Base-by-base conservation (phyloP, 2,113 vertebrate genomes). In the Psettodes erumei region DNA sequence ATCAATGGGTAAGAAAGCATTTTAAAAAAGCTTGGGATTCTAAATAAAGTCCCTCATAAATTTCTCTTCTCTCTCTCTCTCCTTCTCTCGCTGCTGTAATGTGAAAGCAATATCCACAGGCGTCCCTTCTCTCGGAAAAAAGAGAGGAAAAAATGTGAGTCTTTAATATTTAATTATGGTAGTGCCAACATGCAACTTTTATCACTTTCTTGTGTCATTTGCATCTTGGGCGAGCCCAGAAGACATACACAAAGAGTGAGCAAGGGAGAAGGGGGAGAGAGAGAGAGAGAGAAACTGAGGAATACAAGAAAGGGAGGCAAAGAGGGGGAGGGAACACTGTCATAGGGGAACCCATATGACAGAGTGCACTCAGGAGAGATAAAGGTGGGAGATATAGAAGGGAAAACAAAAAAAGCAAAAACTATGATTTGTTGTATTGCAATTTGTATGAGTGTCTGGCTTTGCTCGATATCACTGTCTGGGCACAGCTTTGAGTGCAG, bases 101-200 rank as follows among this genome's bases (percentile, higher is more conserved):
- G 87, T 79, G 89, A 91, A 90, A 92, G 91, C 83, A 94, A 92
- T 93, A 93, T 91, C 91, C 90, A 93, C 88, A 91, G 90, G 91
- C 92, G 91, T 87, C 82, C 71, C 78, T 83, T 84, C 84, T 63
- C 55, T 55, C 55, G 28, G 59, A 79, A 73, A 87, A 77, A 71
- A 79, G 51, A 67, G 62, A 40, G 12, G 38, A 37, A 48, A 82
- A 90, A 84, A 84, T 70, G 78, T 70, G 58, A 71, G 82, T 84
- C 83, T 91, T 93, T 94, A 94, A 93, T 94, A 93, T 93, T 94
- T 94, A 93, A 95, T 94, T 92, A 91, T 61, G 89, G 81, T 86
- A 85, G 90, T 91, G 91, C 90, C 92, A 93, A 92, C 92, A 91
- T 93, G 86, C 90, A 93, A 92, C 88, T 94, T 93, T 94, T 88